A percentile compares a stretch with the other conserved stretches of the same genome.
phyloP scores from a whole-genome alignment of 2,113 vertebrate genomes.

The Protomyctophum bolini region DNA sequence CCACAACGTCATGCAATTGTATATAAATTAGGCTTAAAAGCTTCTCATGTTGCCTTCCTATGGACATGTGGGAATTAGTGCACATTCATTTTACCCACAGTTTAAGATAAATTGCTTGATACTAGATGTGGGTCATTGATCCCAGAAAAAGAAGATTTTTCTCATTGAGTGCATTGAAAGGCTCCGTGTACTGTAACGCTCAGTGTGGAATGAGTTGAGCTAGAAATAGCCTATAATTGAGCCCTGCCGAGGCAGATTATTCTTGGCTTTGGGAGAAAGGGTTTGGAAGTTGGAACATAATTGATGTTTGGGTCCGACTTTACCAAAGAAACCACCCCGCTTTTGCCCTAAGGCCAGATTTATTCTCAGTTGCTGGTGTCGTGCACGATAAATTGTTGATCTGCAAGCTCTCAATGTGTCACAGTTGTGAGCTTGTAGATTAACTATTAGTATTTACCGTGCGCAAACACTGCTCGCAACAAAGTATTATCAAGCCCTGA shows the following conservation, averaged over 20 bases:
- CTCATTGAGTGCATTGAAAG: slow-evolving; percentile 46
- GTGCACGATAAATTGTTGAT: too few relatives aligned
- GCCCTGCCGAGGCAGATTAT: slow-evolving; percentile 73
- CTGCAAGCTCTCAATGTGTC: too few relatives aligned
- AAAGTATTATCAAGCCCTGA: too few relatives aligned
- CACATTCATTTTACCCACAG: not conserved
- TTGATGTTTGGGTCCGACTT: slow-evolving; percentile 71
- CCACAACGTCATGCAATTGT: too few relatives aligned
- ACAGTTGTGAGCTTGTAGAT: too few relatives aligned
- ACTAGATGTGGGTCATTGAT: not conserved
- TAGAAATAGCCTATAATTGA: slow-evolving; percentile 78
- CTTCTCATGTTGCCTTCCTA: too few relatives aligned
- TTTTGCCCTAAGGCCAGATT: slow-evolving; percentile 40
- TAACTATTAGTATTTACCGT: too few relatives aligned
- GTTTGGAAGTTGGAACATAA: slow-evolving; percentile 69
- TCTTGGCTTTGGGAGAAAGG: slow-evolving; percentile 64
- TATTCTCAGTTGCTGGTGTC: too few relatives aligned
- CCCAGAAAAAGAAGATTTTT: slow-evolving; percentile 2
- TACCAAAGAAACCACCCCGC: slow-evolving; percentile 71
- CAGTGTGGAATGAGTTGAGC: slow-evolving; percentile 53
- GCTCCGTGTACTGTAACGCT: slow-evolving; percentile 37
- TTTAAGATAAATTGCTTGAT: not conserved
- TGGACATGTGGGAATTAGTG: not conserved
- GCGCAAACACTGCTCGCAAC: too few relatives aligned
- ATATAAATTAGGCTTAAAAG: too few relatives aligned